Base-by-base conservation (phyloP, 2,797 vertebrate species). In the Distichodus sexfasciatus region DNA sequence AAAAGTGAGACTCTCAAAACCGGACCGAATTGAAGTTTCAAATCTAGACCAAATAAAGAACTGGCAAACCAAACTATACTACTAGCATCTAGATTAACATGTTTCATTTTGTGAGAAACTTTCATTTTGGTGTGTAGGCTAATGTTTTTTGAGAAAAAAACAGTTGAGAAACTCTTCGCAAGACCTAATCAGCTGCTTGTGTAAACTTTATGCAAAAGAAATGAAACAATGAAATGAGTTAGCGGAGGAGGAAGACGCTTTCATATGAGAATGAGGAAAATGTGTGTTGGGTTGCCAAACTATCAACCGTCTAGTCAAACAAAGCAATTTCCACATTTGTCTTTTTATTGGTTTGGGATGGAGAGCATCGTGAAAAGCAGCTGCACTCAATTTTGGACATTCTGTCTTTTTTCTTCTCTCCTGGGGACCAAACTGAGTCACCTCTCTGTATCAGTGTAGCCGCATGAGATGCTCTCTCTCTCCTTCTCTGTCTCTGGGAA, bases 241-340 rank as follows among this genome's bases (percentile, higher is more conserved):
- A 64, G 23, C 55, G 64, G 48, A 38, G 40, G 7, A 53, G 7
- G 60, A 59, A 21, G 19, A 28, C 6, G 23, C 24, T 33, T 29
- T 41, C 36, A 26, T 31, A 29, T 7, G 63, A 66, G 21, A 61
- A 50, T 11, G 19, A 46, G 44, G 43, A 66, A 59, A 54, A 29
- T 51, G 21, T 33, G 51, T 51, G n/a, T 43, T 35, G 71, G 53
- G 66, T 76, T 66, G 72, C 71, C 61, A 47, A 74, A 84, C 66
- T 76, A 78, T 83, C 77, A 73, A 82, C 73, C 62, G 41, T 71
- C 74, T 47, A 57, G 74, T 65, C 72, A 66, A 68, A 83, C 83
- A 82, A 82, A 84, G 76, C 59, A 79, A 71, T 63, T 57, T 59
- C 6, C 9, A 31, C 51, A 77, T 71, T 79, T 65, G 69, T 66